phyloP scores from a whole-genome alignment of 2,797 vertebrate genomes.

The Selene dorsalis region DNA sequence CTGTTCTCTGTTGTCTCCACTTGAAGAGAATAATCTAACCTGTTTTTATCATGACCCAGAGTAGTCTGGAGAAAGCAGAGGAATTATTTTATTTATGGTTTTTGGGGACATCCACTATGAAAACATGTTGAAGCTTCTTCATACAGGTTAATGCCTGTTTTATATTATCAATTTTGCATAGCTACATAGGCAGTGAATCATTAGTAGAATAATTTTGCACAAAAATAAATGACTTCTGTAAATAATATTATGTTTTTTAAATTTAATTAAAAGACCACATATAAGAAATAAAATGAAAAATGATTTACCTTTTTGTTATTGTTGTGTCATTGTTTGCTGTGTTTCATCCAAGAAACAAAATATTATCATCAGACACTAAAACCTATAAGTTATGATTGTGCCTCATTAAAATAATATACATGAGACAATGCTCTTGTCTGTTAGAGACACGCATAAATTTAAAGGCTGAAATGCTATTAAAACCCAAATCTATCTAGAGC shows the following conservation, averaged over 20 bases:
- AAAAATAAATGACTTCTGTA: not conserved
- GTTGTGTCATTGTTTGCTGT: no score
- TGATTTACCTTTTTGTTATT: not conserved
- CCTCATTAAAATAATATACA: not conserved
- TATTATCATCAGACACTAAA: not conserved
- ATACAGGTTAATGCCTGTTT: slow-evolving; percentile 6
- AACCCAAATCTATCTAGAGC: not conserved
- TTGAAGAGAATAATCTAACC: not conserved
- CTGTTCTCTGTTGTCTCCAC: not conserved
- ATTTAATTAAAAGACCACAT: slow-evolving; percentile 22
- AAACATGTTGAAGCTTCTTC: not conserved
- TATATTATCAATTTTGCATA: not conserved
- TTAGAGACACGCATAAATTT: not conserved
- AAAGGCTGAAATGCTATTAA: not conserved
- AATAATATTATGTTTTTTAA: slow-evolving; percentile 25
- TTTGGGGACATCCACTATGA: not conserved
- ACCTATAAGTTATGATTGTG: no score
- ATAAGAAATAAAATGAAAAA: not conserved
- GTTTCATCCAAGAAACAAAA: not conserved
- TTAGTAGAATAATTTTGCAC: not conserved
- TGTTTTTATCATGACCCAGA: not conserved
- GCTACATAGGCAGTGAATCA: not conserved
- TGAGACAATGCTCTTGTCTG: not conserved
- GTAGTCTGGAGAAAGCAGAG: not conserved
- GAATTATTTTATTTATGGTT: not conserved